Base-by-base conservation (phyloP, 1,140 invertebrate species). In the Anastrepha obliqua region DNA sequence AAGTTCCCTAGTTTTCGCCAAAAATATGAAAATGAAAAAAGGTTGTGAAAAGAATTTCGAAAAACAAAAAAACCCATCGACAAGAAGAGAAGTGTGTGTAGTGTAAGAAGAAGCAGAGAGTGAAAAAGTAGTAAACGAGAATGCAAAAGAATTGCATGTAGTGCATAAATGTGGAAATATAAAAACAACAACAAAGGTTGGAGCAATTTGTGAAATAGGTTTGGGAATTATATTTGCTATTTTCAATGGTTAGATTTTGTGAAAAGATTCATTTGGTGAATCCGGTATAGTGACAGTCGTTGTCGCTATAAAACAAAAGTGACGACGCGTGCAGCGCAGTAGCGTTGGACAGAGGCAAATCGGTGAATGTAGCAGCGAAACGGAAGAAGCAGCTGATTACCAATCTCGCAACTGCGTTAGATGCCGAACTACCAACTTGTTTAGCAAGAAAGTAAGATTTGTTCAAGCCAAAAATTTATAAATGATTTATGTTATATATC, bases 21-120 rank as follows among this genome's bases (percentile, higher is more conserved):
- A 81, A 81, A 81, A 81, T 81, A 81, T 81, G 74, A 44, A 81
- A 81, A 55, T 17, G 51, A 55, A 11, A 81, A 81, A 81, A n/a
- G 47, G 47, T 81, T 81, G 74, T 81, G 74, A 58, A 81, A 81
- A 74, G 42, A 29, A 55, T 81, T 81, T 11, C 74, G 2, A 81
- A 55, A 51, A 81, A 29, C 2, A 51, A 58, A 74, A 62, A n/a
- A 17, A 29, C 29, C 29, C 15, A 4, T n/a, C 9, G 3, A 51
- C n/a, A 42, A 47, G 47, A n/a, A 74, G 42, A 17, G 44, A 47
- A 51, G 70, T 74, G 29, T 29, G 29, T 29, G 70, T 74, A n/a
- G 74, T 81, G 74, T n/a, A 81, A 17, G 9, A 15, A 58, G 74
- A 42, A 81, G 74, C 74, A 20, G 74, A 17, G 74, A 47, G 13